phyloP scores from a whole-genome alignment of 2,113 vertebrate genomes.

The Crotalus tigris region DNA sequence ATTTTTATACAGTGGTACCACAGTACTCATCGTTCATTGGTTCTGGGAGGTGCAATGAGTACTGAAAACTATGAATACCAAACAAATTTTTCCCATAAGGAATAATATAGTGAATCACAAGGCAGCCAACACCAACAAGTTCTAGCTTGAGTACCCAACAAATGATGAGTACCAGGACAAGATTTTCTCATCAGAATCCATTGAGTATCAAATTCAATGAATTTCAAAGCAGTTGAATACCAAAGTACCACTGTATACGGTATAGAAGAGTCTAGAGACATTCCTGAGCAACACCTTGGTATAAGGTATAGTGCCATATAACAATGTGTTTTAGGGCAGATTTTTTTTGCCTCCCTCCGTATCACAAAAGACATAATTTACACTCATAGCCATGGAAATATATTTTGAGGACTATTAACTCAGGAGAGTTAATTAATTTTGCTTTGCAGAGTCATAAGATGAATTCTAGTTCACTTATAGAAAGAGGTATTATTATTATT shows the following conservation, averaged over 20 bases:
- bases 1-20: background rate
- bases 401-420: background rate
- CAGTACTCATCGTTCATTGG: no score
- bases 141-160: background rate
- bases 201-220: background rate
- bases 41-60: no score
- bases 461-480: background rate
- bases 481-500: background rate
- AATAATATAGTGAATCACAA: no score
- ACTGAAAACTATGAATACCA: no score
- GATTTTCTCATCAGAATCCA: background rate
- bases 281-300: background rate
- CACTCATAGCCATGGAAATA: background rate
- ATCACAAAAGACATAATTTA: background rate
- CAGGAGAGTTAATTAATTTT: background rate
- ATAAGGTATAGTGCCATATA: background rate
- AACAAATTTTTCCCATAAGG: no score
- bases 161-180: background rate
- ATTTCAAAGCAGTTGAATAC: background rate
- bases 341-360: rapidly evolving
- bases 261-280: background rate
- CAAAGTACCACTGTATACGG: background rate
- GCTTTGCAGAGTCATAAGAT: background rate
- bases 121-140: background rate
- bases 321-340: background rate